These are phyloP conservation scores for Triops longicaudatus DNA, from an alignment of 1,140 invertebrate genomes.

Conservation along the genomic window DNA sequence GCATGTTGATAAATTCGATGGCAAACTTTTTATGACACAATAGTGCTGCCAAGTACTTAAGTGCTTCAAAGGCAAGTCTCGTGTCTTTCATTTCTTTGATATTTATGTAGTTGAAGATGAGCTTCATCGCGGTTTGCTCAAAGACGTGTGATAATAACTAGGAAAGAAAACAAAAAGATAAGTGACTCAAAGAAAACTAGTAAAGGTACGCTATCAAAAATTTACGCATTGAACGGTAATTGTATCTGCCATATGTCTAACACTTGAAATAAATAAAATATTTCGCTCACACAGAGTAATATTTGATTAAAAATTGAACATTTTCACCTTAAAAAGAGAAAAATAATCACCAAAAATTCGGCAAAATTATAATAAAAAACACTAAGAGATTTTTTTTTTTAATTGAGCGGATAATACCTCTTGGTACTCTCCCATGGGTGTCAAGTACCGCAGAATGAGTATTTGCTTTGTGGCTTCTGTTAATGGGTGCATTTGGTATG, in stretches of 20 bases:
- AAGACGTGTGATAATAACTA: constrained; percentile 76
- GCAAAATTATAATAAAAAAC: constrained; percentile 18
- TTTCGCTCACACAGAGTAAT: no score
- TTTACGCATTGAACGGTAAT: no score
- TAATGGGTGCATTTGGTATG: constrained; percentile 75
- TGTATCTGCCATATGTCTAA: no score
- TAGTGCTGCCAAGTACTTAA: constrained; percentile 84
- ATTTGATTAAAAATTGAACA: no score
- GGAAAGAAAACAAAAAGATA: constrained; percentile 41
- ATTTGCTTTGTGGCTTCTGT: constrained; percentile 79
- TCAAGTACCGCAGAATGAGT: constrained; percentile 83
- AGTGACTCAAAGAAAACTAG: no score
- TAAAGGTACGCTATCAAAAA: no score
- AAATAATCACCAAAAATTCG: constrained; percentile 29
- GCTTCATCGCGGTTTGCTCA: constrained; percentile 77
- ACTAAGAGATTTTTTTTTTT: no score
- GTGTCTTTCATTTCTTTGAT: constrained; percentile 79
- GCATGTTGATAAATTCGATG: constrained; percentile 80
- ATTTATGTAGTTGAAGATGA: constrained; percentile 86
- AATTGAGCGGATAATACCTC: constrained; percentile 53
- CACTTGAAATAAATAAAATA: no score
- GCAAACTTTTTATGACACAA: constrained; percentile 97
- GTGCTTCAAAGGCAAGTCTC: constrained; percentile 84
- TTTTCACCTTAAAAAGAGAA: neutral
- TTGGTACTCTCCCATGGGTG: constrained; percentile 93